Conservation (phyloP, 1,140 invertebrate species). For the Euschistus heros region DNA sequence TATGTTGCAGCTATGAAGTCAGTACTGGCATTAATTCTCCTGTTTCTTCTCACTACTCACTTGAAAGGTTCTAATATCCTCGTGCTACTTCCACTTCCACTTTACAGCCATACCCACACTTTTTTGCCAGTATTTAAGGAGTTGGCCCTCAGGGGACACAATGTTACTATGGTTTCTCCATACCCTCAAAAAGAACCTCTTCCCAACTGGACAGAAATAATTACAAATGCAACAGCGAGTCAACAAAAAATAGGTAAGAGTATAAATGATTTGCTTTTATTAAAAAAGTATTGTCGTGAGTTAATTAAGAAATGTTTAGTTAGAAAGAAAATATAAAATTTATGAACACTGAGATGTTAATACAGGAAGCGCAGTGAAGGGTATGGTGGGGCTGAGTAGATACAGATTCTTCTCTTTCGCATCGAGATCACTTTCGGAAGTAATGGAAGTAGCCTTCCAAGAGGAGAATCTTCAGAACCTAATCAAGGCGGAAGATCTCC, state of each 20-base stretch:
- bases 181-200: neutral
- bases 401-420: neutral
- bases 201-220: neutral
- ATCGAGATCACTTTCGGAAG: neutral
- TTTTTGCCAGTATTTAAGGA: slow-evolving; percentile 14
- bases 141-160: slow-evolving; percentile 15
- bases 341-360: no score
- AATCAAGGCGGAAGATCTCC: neutral
- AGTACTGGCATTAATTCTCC: no score
- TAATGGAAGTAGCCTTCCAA: neutral
- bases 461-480: neutral
- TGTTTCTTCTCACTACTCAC: no score
- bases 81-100: slow-evolving; percentile 7
- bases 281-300: no score
- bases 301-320: no score
- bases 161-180: slow-evolving; percentile 13
- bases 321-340: no score
- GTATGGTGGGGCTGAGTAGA: neutral
- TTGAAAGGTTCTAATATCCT: slow-evolving; percentile 17
- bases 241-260: slow-evolving; percentile 23
- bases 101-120: slow-evolving; percentile 14
- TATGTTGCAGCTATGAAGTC: no score
- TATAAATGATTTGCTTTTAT: no score
- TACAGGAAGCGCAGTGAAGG: neutral
- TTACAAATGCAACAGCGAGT: neutral